These are phyloP conservation scores for Protonemura montana DNA, from an alignment of 2,888 invertebrate genomes.

Conservation along the genomic window DNA sequence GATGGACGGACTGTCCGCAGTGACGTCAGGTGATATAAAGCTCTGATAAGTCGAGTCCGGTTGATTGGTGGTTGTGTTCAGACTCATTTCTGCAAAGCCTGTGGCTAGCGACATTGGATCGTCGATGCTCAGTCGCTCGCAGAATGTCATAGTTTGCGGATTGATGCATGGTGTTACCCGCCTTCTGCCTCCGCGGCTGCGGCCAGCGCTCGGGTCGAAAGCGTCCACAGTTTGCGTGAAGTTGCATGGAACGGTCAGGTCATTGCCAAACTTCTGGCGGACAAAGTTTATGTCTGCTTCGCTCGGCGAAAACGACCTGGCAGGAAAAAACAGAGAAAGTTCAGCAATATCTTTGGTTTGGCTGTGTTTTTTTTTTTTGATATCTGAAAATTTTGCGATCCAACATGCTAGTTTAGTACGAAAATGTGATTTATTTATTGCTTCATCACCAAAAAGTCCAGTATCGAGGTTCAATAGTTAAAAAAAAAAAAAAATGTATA, in stretches of 20 bases:
- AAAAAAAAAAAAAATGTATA: too few species aligned
- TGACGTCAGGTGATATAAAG: constrained; percentile 27
- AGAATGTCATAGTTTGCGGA: constrained; percentile 62
- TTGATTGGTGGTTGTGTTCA: not conserved
- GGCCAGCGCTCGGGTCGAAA: constrained; percentile 62
- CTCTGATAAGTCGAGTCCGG: not conserved
- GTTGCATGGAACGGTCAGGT: constrained; percentile 76
- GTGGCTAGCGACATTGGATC: constrained; percentile 77
- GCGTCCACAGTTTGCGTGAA: constrained; percentile 79
- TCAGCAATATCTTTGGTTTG: too few species aligned
- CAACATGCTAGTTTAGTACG: too few species aligned
- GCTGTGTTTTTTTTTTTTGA: too few species aligned
- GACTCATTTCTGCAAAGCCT: not conserved
- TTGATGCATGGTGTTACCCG: constrained; percentile 67
- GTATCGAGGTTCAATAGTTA: too few species aligned
- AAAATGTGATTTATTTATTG: too few species aligned
- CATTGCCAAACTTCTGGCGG: constrained; percentile 68
- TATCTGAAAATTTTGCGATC: too few species aligned
- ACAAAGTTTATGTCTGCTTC: constrained; percentile 75
- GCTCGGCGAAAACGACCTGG: constrained; percentile 71
- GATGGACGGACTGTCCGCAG: not conserved
- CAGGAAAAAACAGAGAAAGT: too few species aligned
- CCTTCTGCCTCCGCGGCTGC: constrained; percentile 63
- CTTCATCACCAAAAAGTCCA: too few species aligned
- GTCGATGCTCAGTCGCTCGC: constrained; percentile 70